These are phyloP conservation scores for Melanotaenia pygmaea DNA, from an alignment of 2,797 vertebrate species.

Conservation along the genomic window DNA sequence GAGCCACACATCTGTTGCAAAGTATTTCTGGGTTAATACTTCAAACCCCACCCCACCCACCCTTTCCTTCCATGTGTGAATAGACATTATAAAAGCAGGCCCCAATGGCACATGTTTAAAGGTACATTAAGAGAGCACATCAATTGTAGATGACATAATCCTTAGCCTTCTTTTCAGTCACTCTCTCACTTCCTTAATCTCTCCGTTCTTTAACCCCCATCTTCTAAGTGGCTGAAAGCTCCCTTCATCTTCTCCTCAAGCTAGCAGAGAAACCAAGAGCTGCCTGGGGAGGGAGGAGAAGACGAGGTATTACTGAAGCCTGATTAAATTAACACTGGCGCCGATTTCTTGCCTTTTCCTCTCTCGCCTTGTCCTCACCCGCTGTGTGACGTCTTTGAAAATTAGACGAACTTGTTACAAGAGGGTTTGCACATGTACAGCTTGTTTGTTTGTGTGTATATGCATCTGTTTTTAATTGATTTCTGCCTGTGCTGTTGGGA, in stretches of 20 bases:
- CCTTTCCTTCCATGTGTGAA: constrained; percentile 55
- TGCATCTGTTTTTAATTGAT: constrained; percentile 59
- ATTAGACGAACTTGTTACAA: constrained; percentile 74
- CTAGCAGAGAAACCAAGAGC: constrained; percentile 69
- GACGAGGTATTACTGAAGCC: constrained; percentile 77
- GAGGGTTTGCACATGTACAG: constrained; percentile 44
- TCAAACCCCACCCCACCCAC: constrained; percentile 36
- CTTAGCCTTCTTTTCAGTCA: constrained; percentile 73
- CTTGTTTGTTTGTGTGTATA: constrained; percentile 6
- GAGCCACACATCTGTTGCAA: constrained; percentile 71
- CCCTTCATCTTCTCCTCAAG: constrained; percentile 82
- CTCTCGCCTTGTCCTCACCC: constrained; percentile 49
- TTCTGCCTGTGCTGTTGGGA: constrained; percentile 48
- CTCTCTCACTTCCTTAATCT: constrained; percentile 81
- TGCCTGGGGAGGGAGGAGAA: constrained; percentile 71
- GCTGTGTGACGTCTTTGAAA: constrained; percentile 68
- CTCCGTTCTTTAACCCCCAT: constrained; percentile 81
- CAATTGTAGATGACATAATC: constrained; percentile 84
- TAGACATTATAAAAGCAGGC: constrained; percentile 75
- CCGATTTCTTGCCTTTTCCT: constrained; percentile 72
- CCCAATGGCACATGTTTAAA: constrained; percentile 81
- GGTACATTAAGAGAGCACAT: constrained; percentile 83
- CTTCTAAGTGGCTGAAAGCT: constrained; percentile 82
- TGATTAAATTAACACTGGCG: constrained; percentile 82
- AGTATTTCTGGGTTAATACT: constrained; percentile 79